These are phyloP conservation scores for Microcebus murinus DNA, from an alignment of 2,113 vertebrate species.

Conservation along the genomic window DNA sequence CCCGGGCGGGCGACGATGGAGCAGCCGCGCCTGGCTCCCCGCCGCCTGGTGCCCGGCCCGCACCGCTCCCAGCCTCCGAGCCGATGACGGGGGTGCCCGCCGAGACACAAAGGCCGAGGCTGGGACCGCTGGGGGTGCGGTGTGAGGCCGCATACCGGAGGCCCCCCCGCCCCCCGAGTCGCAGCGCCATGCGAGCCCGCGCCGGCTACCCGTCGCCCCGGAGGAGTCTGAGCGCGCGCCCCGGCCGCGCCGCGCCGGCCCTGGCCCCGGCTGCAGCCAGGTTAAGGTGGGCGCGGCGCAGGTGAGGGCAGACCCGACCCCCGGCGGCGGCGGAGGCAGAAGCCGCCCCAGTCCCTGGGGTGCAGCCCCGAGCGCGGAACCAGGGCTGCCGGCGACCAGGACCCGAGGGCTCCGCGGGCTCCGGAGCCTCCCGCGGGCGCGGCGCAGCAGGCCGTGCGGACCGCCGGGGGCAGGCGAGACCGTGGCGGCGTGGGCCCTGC, in stretches of 20 bases:
- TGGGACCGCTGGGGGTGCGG: not conserved
- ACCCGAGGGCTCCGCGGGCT: not conserved
- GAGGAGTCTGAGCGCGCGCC: not conserved
- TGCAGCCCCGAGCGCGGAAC: not conserved
- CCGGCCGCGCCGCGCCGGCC: not conserved
- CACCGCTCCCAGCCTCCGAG: not conserved
- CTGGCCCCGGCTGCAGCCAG: not conserved
- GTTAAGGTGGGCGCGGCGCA: not conserved
- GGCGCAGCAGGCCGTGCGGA: not conserved
- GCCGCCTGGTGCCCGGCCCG: not conserved
- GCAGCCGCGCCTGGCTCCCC: not conserved
- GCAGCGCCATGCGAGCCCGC: constrained; percentile 76
- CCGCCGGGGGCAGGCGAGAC: not conserved
- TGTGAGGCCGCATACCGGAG: not conserved
- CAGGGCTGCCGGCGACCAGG: not conserved
- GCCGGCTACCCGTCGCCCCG: not conserved
- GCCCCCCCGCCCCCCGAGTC: not conserved
- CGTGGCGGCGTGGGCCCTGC: not conserved
- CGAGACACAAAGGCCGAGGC: constrained; percentile 54
- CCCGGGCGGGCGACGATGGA: not conserved
- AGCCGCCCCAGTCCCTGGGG: not conserved
- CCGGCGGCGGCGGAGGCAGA: not conserved
- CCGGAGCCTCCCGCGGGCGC: not conserved
- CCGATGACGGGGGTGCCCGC: constrained; percentile 45
- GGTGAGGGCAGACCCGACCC: not conserved